Evolutionary conservation across 2,113 vertebrate species (phyloP).

Genomic region (Paramisgurnus dabryanus): DNA sequence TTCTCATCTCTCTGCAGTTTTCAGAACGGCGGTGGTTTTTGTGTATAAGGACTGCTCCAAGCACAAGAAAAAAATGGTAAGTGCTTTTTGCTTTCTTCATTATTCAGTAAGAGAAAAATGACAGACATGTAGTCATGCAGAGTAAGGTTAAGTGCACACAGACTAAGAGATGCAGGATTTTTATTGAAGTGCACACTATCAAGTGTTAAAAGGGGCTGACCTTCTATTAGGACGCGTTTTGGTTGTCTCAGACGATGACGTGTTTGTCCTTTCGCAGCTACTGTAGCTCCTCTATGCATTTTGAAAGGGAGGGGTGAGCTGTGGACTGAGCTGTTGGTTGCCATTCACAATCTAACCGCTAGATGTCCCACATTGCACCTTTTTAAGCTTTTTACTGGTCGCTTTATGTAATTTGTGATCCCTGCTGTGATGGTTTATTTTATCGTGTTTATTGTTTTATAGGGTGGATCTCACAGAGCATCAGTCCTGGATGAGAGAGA

Average conservation of each 20-base stretch:
- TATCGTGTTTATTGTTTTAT: not conserved
- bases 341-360: too few relatives aligned
- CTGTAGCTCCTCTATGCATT: too few relatives aligned
- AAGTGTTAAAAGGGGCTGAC: not conserved
- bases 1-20: conserved; percentile 74
- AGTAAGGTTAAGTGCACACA: not conserved
- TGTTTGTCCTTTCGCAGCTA: too few relatives aligned
- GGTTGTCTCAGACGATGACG: too few relatives aligned
- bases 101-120: conserved; percentile 16
- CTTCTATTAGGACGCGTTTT: not conserved
- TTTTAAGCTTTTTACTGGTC: too few relatives aligned
- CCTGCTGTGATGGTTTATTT: not conserved
- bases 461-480: conserved; percentile 87
- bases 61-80: conserved; percentile 93
- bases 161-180: not conserved
- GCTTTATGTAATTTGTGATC: too few relatives aligned
- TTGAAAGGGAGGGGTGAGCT: too few relatives aligned
- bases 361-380: too few relatives aligned
- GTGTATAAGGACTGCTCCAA: conserved; percentile 94
- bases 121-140: not conserved
- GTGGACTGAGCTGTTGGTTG: too few relatives aligned
- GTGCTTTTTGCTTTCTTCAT: conserved; percentile 60
- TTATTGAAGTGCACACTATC: not conserved
- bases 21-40: conserved; percentile 95
- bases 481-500: conserved; percentile 89